These are phyloP conservation scores for Sebastes matsubarae DNA, from an alignment of 2,797 vertebrate genomes.

Conservation along the genomic window DNA sequence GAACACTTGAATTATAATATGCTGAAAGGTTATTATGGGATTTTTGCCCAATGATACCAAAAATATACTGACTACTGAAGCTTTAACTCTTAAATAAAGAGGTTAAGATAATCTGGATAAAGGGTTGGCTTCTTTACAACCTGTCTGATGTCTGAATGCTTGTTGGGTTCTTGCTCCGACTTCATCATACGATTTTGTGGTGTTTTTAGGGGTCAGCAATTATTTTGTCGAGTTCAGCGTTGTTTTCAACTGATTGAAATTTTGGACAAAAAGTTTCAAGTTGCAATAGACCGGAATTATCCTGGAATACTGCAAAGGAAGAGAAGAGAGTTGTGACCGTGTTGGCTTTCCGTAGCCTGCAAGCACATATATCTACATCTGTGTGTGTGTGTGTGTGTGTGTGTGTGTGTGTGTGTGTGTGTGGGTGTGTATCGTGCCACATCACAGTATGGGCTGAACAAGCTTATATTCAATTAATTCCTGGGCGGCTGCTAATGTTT, in stretches of 20 bases:
- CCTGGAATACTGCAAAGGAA: not conserved
- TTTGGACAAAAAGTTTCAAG: not conserved
- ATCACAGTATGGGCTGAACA: conserved; percentile 72
- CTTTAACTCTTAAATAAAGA: not conserved
- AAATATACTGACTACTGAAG: no score
- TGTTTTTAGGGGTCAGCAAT: not conserved
- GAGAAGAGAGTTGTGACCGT: not conserved
- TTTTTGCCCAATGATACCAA: no score
- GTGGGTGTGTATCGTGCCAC: conserved; percentile 3
- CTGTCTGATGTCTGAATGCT: not conserved
- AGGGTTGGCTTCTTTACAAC: not conserved
- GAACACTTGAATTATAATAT: no score
- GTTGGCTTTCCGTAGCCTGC: not conserved
- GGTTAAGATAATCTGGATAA: not conserved
- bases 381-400: not conserved
- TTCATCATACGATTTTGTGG: not conserved
- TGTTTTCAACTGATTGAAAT: not conserved
- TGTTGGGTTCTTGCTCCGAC: not conserved
- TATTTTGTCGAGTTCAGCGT: not conserved
- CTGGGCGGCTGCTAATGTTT: conserved; percentile 65
- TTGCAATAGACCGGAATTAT: not conserved
- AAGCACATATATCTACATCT: not conserved
- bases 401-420: not conserved
- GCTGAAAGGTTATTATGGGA: no score
- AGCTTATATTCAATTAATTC: conserved; percentile 79